Conservation (phyloP, 2,113 vertebrate genomes). For the Furnarius figulus region DNA sequence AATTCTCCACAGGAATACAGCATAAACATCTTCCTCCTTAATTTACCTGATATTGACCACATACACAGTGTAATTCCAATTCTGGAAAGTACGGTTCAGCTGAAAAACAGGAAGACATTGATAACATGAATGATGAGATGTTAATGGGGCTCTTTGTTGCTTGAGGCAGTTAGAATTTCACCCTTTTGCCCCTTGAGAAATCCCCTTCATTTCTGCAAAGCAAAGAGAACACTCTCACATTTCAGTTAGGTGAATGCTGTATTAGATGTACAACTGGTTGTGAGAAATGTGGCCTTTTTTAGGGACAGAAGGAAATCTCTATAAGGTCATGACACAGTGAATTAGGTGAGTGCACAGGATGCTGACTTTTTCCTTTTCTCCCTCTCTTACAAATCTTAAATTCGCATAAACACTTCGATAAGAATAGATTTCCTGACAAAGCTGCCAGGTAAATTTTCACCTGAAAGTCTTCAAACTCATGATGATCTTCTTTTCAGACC, state of each 20-base stretch:
- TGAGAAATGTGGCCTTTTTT: neutral
- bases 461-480: neutral
- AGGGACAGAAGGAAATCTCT: neutral
- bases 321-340: neutral
- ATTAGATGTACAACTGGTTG: neutral
- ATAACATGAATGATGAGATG: neutral
- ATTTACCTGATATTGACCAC: slow-evolving; percentile 87
- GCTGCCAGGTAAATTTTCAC: neutral
- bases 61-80: slow-evolving; percentile 85
- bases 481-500: neutral
- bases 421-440: neutral
- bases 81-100: slow-evolving; percentile 88
- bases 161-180: neutral
- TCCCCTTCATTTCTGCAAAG: neutral
- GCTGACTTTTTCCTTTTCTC: neutral
- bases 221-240: neutral
- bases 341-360: neutral
- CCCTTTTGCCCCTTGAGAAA: neutral
- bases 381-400: neutral
- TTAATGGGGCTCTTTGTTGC: neutral
- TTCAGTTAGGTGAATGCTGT: neutral
- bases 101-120: slow-evolving; percentile 75
- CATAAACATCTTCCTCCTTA: neutral
- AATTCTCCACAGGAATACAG: neutral
- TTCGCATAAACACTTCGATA: neutral